These are phyloP conservation scores for Perca flavescens DNA, from an alignment of 2,113 vertebrate genomes.

Conservation along the genomic window DNA sequence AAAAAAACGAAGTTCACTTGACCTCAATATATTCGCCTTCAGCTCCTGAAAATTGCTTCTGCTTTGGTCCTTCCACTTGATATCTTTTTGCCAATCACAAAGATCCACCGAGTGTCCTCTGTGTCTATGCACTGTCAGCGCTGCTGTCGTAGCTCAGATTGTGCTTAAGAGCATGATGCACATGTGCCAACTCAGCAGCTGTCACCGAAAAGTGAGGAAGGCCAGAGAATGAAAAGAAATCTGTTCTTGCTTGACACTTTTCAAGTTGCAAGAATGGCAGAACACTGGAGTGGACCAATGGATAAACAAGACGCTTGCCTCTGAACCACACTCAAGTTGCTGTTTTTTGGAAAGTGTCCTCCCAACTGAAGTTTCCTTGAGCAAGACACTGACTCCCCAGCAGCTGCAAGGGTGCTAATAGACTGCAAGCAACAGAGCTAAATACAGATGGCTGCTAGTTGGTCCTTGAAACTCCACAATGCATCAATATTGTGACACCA, in stretches of 20 bases:
- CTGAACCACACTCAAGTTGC: constrained; percentile 1
- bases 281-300: constrained; percentile 55
- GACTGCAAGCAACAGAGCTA: not conserved
- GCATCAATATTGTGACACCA: not conserved
- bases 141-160: constrained; percentile 59
- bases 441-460: not conserved
- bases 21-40: constrained; percentile 73
- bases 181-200: constrained; percentile 78
- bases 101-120: constrained; percentile 59
- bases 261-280: constrained; percentile 64
- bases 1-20: constrained; percentile 68
- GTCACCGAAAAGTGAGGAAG: constrained; percentile 64
- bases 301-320: constrained; percentile 49
- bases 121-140: constrained; percentile 70
- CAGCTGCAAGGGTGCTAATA: constrained; percentile 25
- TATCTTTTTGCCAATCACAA: constrained; percentile 76
- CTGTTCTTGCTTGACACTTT: constrained; percentile 62
- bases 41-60: constrained; percentile 75
- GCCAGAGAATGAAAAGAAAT: constrained; percentile 64
- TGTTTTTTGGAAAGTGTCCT: constrained; percentile 18
- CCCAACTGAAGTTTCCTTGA: constrained; percentile 47
- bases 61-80: constrained; percentile 71
- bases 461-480: not conserved
- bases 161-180: constrained; percentile 61
- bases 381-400: constrained; percentile 30